Evolutionary conservation across 2,797 vertebrate genomes (phyloP), one percentile per base, ranked within the genome.

Genomic region (Fundulus diaphanus): DNA sequence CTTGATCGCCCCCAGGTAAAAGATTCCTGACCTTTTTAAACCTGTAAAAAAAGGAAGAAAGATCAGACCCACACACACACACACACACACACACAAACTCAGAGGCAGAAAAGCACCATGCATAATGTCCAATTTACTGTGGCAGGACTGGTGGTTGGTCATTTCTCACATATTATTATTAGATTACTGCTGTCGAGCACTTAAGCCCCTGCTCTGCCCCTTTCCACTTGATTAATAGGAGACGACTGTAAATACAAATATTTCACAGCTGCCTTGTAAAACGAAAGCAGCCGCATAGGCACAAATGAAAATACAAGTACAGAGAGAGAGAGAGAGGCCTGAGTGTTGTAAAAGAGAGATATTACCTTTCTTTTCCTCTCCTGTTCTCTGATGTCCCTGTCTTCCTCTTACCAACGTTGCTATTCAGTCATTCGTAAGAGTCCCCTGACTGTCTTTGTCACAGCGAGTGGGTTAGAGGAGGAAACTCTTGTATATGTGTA

Each of bases 71-170:
- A 72, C 82, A 59, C 82, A 74, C 77, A 68, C 75, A 63, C 72
- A 70, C 82, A 89, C 91, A 88, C 86, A 72, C 76, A 72, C 77
- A 78, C 77, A 69, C 73, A 72, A 82, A 89, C 90, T 89, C 83
- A 82, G 40, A 95, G 94, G 85, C 88, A 95, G 94, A 94, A 94
- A 94, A 91, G 96, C 95, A 76, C 96, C 96, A 95, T 97, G 97
- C 96, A 97, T 97, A 97, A 96, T 96, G 92, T 97, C 97, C 98
- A 97, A 98, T 99, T 98, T 98, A 97, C 96, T 96, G 96, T 98
- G 97, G 96, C 95, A 90, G 88, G 91, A 87, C 94, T 96, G 91
- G 89, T 94, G 93, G 94, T 93, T 95, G 92, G 92, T 96, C 96
- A 97, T 98, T 97, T 96, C 96, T 98, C 96, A 97, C 96, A 94